Conservation (phyloP, 2,888 invertebrate genomes). For the Netelia inedita region DNA sequence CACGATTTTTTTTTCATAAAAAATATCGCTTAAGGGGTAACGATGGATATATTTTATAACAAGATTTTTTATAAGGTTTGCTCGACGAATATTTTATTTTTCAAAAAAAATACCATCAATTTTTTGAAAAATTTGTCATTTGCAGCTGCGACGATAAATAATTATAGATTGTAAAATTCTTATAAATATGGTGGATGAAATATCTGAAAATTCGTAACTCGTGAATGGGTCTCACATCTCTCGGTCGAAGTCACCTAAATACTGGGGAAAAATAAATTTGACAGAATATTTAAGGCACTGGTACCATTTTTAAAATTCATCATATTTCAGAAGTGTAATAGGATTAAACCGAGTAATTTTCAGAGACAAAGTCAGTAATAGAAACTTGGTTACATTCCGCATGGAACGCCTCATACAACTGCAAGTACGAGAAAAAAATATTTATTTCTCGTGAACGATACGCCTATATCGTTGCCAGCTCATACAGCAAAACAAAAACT, state of each 20-base stretch:
- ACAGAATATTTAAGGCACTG: background rate
- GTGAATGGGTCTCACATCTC: too few relatives aligned
- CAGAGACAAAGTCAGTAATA: background rate
- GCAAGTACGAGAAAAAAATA: constrained; percentile 30
- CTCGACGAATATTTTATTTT: too few relatives aligned
- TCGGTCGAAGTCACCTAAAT: too few relatives aligned
- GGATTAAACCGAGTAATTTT: background rate
- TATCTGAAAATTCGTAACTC: too few relatives aligned
- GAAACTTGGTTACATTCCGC: background rate
- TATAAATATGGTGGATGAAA: too few relatives aligned
- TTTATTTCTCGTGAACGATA: constrained; percentile 45
- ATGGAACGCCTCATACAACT: constrained; percentile 19
- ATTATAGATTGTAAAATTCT: too few relatives aligned
- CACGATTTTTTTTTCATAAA: background rate
- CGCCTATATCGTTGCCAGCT: constrained; percentile 44
- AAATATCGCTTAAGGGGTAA: background rate
- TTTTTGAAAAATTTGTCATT: too few relatives aligned
- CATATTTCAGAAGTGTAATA: background rate
- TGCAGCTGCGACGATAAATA: too few relatives aligned
- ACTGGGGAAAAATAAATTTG: too few relatives aligned
- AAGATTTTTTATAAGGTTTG: too few relatives aligned
- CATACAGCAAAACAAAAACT: background rate
- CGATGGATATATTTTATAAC: background rate
- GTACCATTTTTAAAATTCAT: background rate
- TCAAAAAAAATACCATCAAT: too few relatives aligned